These are phyloP conservation scores for Takifugu rubripes DNA, from an alignment of 2,797 vertebrate species.

Conservation along the genomic window DNA sequence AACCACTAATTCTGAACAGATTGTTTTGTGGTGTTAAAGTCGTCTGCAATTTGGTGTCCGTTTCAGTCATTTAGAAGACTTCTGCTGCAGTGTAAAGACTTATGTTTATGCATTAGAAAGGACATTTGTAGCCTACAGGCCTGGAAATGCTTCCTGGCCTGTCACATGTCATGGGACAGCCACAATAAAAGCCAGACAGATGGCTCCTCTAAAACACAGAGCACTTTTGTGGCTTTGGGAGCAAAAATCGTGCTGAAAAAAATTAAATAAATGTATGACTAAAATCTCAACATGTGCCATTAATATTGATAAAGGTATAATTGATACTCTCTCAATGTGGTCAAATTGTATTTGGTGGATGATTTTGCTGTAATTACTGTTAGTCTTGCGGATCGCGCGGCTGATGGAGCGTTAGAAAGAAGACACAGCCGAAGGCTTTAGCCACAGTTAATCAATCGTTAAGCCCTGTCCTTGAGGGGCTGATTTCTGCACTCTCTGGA, in stretches of 20 bases:
- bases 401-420: slow-evolving; percentile 35
- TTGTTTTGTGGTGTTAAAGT: not conserved
- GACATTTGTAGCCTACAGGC: slow-evolving; percentile 18
- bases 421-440: slow-evolving; percentile 60
- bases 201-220: slow-evolving; percentile 30
- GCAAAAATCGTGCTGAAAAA: not conserved
- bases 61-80: not conserved
- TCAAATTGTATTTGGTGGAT: slow-evolving; percentile 26
- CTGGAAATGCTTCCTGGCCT: slow-evolving; percentile 9
- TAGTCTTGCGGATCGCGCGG: slow-evolving; percentile 47
- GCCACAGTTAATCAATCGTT: slow-evolving; percentile 62
- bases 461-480: slow-evolving; percentile 44
- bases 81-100: not conserved
- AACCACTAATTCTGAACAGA: not conserved
- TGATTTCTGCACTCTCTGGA: slow-evolving; percentile 29
- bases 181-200: slow-evolving; percentile 34
- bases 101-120: slow-evolving; percentile 13
- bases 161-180: slow-evolving; percentile 12
- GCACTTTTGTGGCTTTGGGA: slow-evolving; percentile 18
- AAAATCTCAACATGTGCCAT: slow-evolving; percentile 10
- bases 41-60: not conserved
- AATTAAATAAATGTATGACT: slow-evolving; percentile 13
- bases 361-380: slow-evolving; percentile 42
- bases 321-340: slow-evolving; percentile 26
- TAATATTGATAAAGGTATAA: slow-evolving; percentile 12